These are phyloP conservation scores for Rhinogobio ventralis DNA, from an alignment of 2,797 vertebrate genomes.

Conservation along the genomic window DNA sequence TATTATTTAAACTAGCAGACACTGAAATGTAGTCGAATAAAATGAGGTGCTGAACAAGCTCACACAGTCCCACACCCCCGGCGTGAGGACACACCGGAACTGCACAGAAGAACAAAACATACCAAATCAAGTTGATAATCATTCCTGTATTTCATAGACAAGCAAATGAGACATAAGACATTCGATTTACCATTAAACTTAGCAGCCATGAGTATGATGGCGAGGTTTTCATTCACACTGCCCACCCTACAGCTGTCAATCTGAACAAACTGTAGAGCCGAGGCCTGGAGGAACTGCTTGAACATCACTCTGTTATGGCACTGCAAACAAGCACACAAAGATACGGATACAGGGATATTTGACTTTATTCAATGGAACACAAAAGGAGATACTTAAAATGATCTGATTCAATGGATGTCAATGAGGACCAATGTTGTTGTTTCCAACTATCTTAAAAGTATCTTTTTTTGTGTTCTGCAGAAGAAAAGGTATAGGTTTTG, in stretches of 20 bases:
- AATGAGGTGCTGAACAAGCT: slow-evolving; percentile 84
- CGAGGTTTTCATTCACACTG: slow-evolving; percentile 88
- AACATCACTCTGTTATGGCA: slow-evolving; percentile 87
- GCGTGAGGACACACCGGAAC: slow-evolving; percentile 87
- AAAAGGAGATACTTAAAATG: background rate
- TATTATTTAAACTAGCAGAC: slow-evolving; percentile 77
- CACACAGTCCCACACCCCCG: slow-evolving; percentile 85
- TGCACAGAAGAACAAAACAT: slow-evolving; percentile 55
- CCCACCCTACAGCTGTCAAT: slow-evolving; percentile 89
- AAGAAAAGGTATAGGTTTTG: background rate
- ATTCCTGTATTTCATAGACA: background rate
- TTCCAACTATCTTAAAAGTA: background rate
- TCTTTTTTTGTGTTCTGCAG: background rate
- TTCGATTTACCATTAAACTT: slow-evolving; percentile 81
- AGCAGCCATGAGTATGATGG: slow-evolving; percentile 85
- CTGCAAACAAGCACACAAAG: slow-evolving; percentile 63
- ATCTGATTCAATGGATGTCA: background rate
- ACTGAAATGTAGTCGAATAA: slow-evolving; percentile 83
- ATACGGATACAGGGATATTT: background rate
- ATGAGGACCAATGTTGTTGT: background rate
- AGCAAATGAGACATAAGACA: background rate
- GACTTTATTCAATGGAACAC: background rate
- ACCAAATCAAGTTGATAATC: background rate
- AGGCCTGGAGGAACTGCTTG: slow-evolving; percentile 87
- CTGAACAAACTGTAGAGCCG: slow-evolving; percentile 86